Percentiles rank a stretch among this genome's conserved stretches.
Conservation (phyloP, 35 echinoderm and acorn worm species). For the Strongylocentrotus purpuratus region DNA sequence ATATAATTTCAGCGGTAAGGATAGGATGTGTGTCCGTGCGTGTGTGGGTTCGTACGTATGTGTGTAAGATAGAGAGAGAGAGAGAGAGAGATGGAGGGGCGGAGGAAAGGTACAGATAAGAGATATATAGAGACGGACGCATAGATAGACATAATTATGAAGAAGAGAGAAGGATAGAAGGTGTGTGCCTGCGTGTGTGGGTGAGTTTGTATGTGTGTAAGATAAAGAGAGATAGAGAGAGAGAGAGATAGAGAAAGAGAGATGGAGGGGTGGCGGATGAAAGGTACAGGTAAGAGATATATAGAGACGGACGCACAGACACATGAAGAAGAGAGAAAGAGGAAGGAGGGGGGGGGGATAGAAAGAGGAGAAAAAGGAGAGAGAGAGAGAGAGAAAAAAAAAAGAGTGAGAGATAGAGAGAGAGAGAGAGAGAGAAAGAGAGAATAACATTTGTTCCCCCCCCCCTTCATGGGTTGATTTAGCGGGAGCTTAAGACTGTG, state of each 20-base stretch:
- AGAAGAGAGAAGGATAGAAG: too few species aligned
- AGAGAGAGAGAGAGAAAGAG: not conserved
- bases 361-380: not conserved
- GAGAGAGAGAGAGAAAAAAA: not conserved
- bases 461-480: conserved; percentile 29
- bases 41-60: too few species aligned
- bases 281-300: too few species aligned
- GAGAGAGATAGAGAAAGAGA: not conserved
- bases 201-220: not conserved
- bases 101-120: not conserved
- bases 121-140: not conserved
- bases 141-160: too few species aligned
- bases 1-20: too few species aligned
- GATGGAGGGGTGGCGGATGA: not conserved
- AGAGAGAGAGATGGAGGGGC: not conserved
- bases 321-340: not conserved
- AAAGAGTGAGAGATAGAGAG: not conserved
- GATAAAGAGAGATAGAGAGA: not conserved
- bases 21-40: too few species aligned
- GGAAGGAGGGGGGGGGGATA: too few species aligned
- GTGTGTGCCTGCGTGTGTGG: too few species aligned
- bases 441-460: not conserved
- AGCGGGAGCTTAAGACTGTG: conserved; percentile 26
- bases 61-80: not conserved
- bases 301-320: too few species aligned